Conservation (phyloP, 2,888 invertebrate genomes). For the Hypena proboscidalis region DNA sequence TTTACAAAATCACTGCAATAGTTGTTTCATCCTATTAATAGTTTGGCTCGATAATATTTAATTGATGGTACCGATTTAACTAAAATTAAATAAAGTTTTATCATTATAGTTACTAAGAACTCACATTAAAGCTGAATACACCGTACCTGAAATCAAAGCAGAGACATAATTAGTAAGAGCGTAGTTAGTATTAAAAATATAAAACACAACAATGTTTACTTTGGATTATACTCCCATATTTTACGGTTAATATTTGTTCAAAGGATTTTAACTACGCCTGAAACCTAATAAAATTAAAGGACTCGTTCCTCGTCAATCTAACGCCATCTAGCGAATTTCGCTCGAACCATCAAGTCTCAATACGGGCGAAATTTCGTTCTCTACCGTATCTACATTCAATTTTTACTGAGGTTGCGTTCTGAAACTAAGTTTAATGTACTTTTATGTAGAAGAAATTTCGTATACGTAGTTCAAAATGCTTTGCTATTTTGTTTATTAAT, state of each 20-base stretch:
- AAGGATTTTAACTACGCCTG: too few relatives aligned
- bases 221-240: conserved; percentile 2
- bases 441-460: neutral
- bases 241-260: conserved; percentile 7
- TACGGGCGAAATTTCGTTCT: neutral
- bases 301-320: neutral
- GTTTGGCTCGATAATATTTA: too few relatives aligned
- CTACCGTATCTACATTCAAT: neutral
- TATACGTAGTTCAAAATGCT: neutral
- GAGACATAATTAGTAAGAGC: neutral
- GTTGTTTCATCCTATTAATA: too few relatives aligned
- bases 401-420: neutral
- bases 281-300: conserved; percentile 25
- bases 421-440: neutral
- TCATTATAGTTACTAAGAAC: too few relatives aligned
- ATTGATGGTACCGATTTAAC: too few relatives aligned
- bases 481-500: too few relatives aligned
- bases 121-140: too few relatives aligned
- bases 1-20: too few relatives aligned
- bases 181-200: neutral
- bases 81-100: too few relatives aligned
- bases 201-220: neutral
- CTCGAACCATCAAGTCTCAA: conserved; percentile 12
- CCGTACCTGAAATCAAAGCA: neutral
- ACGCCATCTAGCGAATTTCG: conserved; percentile 26